A percentile compares a stretch with the other conserved stretches of the same genome.
Evolutionary conservation across 1,140 invertebrate species (phyloP).

Genomic region (Acromyrmex echinatior): DNA sequence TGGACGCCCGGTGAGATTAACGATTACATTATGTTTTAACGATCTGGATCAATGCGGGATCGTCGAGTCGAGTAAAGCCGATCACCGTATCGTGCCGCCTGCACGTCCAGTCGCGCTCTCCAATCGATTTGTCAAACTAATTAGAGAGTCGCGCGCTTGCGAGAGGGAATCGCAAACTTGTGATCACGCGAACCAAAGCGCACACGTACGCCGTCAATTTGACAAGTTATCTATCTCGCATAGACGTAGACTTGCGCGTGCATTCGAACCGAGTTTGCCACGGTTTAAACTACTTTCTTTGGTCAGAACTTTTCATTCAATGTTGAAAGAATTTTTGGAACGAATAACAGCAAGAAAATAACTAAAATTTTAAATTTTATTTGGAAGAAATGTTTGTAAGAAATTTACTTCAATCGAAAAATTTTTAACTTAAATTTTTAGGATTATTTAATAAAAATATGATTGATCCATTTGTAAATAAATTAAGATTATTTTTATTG

Average conservation of each 20-base stretch:
- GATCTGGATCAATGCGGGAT: conserved; percentile 60
- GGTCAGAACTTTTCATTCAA: background rate
- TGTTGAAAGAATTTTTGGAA: background rate
- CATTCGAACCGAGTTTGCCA: background rate
- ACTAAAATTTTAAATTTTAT: background rate
- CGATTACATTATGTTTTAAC: conserved; percentile 69
- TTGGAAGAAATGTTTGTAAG: background rate
- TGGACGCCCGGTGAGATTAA: conserved; percentile 65
- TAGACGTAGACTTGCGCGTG: background rate
- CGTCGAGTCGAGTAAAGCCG: conserved; percentile 44
- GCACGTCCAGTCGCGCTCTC: conserved; percentile 32
- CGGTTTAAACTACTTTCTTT: background rate
- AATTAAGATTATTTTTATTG: background rate
- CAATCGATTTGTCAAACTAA: conserved; percentile 60
- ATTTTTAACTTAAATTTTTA: background rate
- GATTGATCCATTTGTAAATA: background rate
- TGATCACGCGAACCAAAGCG: conserved; percentile 50
- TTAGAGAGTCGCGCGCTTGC: conserved; percentile 51
- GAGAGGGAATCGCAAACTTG: conserved; percentile 49
- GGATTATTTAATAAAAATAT: background rate
- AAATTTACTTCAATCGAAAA: background rate
- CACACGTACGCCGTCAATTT: conserved; percentile 32
- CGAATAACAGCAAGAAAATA: background rate
- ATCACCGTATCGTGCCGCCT: conserved; percentile 24
- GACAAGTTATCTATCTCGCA: conserved; percentile 42